Percentiles rank a stretch among this genome's conserved stretches.
These are phyloP conservation scores for Ernsta delagoae DNA, from an alignment of 2,888 invertebrate species.

Conservation along the genomic window DNA sequence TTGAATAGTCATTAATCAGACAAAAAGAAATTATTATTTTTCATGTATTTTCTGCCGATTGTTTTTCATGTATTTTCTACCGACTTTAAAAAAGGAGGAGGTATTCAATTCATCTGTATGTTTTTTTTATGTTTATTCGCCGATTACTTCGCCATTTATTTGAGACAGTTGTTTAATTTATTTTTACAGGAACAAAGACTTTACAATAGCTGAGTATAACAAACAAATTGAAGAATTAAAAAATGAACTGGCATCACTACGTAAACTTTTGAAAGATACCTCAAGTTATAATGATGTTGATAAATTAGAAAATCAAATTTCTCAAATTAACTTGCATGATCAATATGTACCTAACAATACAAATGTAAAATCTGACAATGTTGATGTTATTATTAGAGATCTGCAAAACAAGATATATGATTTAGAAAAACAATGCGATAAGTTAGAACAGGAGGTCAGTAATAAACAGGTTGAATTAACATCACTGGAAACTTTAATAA, in stretches of 20 bases:
- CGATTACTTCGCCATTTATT: no score
- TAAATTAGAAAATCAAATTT: slow-evolving; percentile 52
- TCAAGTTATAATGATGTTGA: slow-evolving; percentile 50
- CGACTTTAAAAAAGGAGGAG: no score
- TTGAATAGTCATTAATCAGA: neutral
- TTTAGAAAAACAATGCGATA: slow-evolving; percentile 67
- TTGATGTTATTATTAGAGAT: slow-evolving; percentile 48
- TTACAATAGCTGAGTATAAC: slow-evolving; percentile 71
- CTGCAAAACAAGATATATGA: slow-evolving; percentile 59
- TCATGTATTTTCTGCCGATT: neutral
- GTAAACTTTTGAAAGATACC: slow-evolving; percentile 47
- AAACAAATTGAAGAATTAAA: slow-evolving; percentile 77
- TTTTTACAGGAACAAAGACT: slow-evolving; percentile 72
- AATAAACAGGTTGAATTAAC: slow-evolving; percentile 72
- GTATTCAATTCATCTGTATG: no score
- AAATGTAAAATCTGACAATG: slow-evolving; percentile 30
- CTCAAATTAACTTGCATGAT: slow-evolving; percentile 47
- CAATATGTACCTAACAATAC: slow-evolving; percentile 35
- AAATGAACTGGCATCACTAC: slow-evolving; percentile 61
- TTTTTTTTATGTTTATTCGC: no score
- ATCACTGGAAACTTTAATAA: slow-evolving; percentile 74
- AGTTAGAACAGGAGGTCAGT: slow-evolving; percentile 70
- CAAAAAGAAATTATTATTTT: no score
- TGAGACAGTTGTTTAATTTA: neutral
- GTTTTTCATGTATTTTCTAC: no score